Conservation (phyloP, 2,888 invertebrate genomes). For the Mythimna vitellina region DNA sequence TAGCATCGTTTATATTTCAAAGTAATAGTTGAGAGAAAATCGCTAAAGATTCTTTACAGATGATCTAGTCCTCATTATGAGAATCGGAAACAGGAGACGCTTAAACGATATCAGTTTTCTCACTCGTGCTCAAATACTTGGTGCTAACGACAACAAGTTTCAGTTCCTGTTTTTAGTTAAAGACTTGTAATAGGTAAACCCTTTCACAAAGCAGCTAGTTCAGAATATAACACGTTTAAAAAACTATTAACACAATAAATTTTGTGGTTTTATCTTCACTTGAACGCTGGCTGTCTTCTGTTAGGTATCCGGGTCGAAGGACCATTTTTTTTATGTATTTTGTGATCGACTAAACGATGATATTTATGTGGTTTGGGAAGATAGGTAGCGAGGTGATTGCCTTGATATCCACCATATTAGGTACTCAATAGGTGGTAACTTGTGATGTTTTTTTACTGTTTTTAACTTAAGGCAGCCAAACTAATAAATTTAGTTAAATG, state of each 20-base stretch:
- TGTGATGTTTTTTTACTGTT: no score
- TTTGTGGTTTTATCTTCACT: background rate
- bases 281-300: background rate
- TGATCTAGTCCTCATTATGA: constrained; percentile 10
- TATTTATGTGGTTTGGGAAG: background rate
- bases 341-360: background rate
- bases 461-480: no score
- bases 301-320: constrained; percentile 8
- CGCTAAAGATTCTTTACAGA: background rate
- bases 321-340: background rate
- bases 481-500: no score
- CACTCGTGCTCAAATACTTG: background rate
- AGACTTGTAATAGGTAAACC: background rate
- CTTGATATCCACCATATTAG: background rate
- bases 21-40: background rate
- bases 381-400: background rate
- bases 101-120: constrained; percentile 22
- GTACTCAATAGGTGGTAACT: no score
- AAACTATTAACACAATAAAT: background rate
- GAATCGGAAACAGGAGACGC: constrained; percentile 1
- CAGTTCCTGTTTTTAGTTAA: constrained; percentile 11
- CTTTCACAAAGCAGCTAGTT: background rate
- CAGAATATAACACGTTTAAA: background rate
- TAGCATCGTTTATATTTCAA: background rate
- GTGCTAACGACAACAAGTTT: background rate